These are phyloP conservation scores for Cyanoramphus novaezelandiae DNA, from an alignment of 2,113 vertebrate species.

Conservation along the genomic window DNA sequence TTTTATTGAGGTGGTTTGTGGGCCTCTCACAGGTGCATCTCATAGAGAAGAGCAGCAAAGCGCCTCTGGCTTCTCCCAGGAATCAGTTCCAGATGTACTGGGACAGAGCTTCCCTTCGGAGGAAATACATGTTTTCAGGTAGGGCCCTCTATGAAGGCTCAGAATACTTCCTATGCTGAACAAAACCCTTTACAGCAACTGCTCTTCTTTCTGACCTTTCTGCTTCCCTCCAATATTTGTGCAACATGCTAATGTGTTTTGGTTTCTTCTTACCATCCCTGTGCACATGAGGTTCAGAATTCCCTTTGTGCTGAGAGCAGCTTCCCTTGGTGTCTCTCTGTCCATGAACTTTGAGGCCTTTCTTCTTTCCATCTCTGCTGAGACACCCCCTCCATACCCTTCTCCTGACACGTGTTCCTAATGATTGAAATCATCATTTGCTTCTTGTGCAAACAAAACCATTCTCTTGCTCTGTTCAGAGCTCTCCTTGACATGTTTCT, in stretches of 20 bases:
- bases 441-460: neutral
- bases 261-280: neutral
- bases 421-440: neutral
- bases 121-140: constrained; percentile 39
- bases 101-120: constrained; percentile 16
- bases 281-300: neutral
- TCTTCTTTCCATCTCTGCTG: neutral
- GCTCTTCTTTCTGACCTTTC: neutral
- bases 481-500: neutral
- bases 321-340: neutral
- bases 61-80: neutral
- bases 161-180: neutral
- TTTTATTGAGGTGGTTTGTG: neutral
- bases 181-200: neutral
- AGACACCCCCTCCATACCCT: neutral
- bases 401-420: neutral
- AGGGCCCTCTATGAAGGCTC: neutral
- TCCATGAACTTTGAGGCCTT: neutral
- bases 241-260: neutral
- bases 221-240: neutral
- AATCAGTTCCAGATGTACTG: constrained; percentile 48
- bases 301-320: neutral
- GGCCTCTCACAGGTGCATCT: constrained; percentile 57
- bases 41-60: constrained; percentile 9
- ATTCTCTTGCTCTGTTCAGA: neutral